phyloP scores from a whole-genome alignment of 2,888 invertebrate genomes.

The Quadroppia sp. region DNA sequence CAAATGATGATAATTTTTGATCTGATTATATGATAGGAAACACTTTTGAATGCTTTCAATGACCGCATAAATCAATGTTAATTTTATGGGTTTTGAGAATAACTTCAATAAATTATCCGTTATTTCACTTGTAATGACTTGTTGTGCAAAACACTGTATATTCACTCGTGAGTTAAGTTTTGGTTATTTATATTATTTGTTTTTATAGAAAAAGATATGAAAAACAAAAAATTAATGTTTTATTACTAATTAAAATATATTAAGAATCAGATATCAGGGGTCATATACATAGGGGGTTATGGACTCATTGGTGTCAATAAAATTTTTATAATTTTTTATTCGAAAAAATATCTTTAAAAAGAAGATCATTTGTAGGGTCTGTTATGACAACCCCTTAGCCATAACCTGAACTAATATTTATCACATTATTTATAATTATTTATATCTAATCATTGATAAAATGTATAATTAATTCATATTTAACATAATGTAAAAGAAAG shows the following conservation, averaged over 20 bases:
- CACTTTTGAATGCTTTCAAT: background rate
- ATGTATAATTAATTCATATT: too few species aligned
- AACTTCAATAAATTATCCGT: background rate
- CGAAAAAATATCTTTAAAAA: too few species aligned
- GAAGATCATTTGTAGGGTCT: background rate
- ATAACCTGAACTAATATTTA: too few species aligned
- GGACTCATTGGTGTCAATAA: too few species aligned
- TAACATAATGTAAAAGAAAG: too few species aligned
- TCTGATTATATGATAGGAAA: too few species aligned
- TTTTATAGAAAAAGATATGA: background rate
- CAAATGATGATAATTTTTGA: too few species aligned
- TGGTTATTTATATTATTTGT: background rate
- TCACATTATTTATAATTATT: too few species aligned
- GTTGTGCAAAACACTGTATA: background rate
- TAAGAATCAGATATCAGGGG: background rate
- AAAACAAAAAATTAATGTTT: background rate
- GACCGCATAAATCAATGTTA: background rate
- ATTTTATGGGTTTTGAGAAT: background rate
- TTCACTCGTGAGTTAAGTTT: background rate
- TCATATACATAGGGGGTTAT: too few species aligned
- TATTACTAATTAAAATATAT: background rate
- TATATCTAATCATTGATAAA: too few species aligned
- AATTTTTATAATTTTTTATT: too few species aligned
- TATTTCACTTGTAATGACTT: background rate
- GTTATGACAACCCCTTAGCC: background rate